phyloP scores from a whole-genome alignment of 2,888 invertebrate species.

The Polymixis flavicincta region DNA sequence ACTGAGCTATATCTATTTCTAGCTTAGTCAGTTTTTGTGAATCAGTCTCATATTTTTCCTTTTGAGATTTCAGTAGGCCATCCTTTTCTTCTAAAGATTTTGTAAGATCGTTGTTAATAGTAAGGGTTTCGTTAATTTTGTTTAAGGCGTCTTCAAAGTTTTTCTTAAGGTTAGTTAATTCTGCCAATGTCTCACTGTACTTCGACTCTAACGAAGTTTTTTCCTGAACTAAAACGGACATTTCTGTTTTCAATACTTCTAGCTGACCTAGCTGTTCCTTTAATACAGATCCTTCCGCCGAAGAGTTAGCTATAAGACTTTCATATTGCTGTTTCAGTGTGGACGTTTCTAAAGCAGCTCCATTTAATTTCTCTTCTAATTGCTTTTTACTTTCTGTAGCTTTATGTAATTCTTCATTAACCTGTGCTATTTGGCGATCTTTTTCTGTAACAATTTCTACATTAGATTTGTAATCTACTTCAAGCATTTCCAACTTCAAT shows the following conservation, averaged over 20 bases:
- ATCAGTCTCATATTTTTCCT: constrained; percentile 76
- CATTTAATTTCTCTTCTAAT: constrained; percentile 87
- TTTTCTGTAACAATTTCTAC: constrained; percentile 86
- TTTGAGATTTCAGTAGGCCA: constrained; percentile 77
- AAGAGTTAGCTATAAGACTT: constrained; percentile 82
- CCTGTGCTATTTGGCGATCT: constrained; percentile 85
- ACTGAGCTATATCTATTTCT: constrained; percentile 77
- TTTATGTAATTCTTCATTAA: constrained; percentile 83
- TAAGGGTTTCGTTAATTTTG: constrained; percentile 76
- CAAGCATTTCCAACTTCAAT: constrained; percentile 85
- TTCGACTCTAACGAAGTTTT: constrained; percentile 80
- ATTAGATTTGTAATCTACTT: constrained; percentile 87
- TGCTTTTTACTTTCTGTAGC: constrained; percentile 83
- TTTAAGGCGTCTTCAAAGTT: constrained; percentile 75
- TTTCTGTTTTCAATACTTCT: constrained; percentile 81
- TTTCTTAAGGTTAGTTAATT: constrained; percentile 76
- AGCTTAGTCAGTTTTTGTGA: constrained; percentile 74
- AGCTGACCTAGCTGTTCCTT: constrained; percentile 83
- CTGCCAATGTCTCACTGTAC: constrained; percentile 73
- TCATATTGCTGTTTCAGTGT: constrained; percentile 86
- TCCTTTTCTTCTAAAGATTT: constrained; percentile 81
- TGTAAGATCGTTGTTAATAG: constrained; percentile 72
- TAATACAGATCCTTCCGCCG: constrained; percentile 84
- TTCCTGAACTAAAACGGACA: constrained; percentile 78
- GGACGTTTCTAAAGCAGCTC: constrained; percentile 78